Percentiles rank a stretch among this genome's conserved stretches.
phyloP scores from a whole-genome alignment of 2,888 invertebrate genomes.

The Drosophila nr. medialis region DNA sequence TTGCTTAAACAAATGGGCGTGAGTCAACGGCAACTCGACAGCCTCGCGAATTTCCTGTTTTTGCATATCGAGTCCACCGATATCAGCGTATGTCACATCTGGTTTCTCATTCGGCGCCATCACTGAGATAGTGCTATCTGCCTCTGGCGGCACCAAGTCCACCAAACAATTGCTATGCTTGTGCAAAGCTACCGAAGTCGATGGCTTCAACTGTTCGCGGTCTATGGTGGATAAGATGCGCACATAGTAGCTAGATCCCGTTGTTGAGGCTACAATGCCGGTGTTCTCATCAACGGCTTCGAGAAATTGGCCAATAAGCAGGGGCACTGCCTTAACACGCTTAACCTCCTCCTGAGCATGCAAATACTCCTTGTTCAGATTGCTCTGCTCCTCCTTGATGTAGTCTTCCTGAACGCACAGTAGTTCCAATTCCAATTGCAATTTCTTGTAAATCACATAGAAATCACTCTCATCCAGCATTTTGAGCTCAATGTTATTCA shows the following conservation, averaged over 20 bases:
- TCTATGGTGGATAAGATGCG: constrained; percentile 95
- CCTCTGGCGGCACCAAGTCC: constrained; percentile 99
- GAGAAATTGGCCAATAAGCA: constrained; percentile 99
- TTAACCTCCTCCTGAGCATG: constrained; percentile 99
- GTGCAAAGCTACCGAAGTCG: constrained; percentile 99
- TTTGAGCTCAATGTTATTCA: constrained; percentile 10
- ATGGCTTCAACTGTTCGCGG: constrained; percentile 97
- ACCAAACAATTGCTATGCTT: constrained; percentile 99
- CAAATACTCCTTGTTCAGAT: constrained; percentile 98
- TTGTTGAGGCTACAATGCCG: constrained; percentile 99
- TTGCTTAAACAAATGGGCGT: constrained; percentile 99
- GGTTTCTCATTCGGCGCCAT: constrained; percentile 98
- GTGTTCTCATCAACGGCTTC: constrained; percentile 99
- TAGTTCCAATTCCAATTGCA: constrained; percentile 98
- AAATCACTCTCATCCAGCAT: constrained; percentile 93
- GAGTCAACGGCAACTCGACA: constrained; percentile 98
- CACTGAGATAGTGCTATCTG: constrained; percentile 99
- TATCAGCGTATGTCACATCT: constrained; percentile 97
- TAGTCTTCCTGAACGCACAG: constrained; percentile 99
- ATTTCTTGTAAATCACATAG: constrained; percentile 98
- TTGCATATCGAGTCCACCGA: constrained; percentile 99
- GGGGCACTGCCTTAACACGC: constrained; percentile 99
- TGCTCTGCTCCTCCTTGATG: constrained; percentile 99
- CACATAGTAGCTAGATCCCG: constrained; percentile 89
- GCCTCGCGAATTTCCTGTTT: constrained; percentile 99